Evolutionary conservation across 2,113 vertebrate genomes (phyloP).

Genomic region (Zeus faber): DNA sequence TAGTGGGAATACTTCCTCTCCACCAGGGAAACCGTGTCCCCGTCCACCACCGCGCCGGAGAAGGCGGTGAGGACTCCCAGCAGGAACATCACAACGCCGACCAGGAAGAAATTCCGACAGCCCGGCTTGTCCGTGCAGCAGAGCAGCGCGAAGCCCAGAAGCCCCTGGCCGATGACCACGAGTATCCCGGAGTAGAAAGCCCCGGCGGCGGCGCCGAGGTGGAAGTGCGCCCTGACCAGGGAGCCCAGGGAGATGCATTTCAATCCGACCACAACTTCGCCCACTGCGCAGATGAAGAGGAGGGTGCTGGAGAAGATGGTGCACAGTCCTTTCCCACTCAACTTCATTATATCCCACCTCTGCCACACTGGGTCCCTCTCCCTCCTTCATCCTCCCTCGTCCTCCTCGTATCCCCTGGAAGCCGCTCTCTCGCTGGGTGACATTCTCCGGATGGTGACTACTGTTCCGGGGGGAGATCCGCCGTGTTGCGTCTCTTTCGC

Average conservation of each 20-base stretch:
- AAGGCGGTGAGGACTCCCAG: conserved; percentile 91
- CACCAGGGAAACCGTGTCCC: conserved; percentile 90
- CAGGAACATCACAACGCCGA: conserved; percentile 88
- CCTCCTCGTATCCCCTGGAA: conserved; percentile 77
- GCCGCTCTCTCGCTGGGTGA: conserved; percentile 65
- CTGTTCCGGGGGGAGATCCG: conserved; percentile 58
- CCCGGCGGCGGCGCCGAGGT: conserved; percentile 84
- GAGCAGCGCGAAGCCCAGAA: conserved; percentile 83
- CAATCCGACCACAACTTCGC: conserved; percentile 90
- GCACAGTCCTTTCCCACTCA: conserved; percentile 92
- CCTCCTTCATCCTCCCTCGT: conserved; percentile 84
- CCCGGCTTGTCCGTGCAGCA: conserved; percentile 81
- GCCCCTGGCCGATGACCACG: conserved; percentile 82
- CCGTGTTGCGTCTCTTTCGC: conserved; percentile 49
- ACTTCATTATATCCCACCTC: conserved; percentile 93
- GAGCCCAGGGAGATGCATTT: conserved; percentile 89
- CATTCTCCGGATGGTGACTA: conserved; percentile 72
- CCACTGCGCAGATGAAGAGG: conserved; percentile 89
- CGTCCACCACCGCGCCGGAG: conserved; percentile 93
- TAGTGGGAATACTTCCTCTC: conserved; percentile 91
- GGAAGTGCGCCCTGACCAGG: conserved; percentile 86
- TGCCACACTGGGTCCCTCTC: conserved; percentile 75
- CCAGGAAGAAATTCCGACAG: conserved; percentile 88
- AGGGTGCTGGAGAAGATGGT: conserved; percentile 89
- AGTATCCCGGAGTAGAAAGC: conserved; percentile 93